A percentile compares a stretch with the other conserved stretches of the same genome.
Conservation (phyloP, 2,888 invertebrate genomes). For the Macrophya alboannulata region DNA sequence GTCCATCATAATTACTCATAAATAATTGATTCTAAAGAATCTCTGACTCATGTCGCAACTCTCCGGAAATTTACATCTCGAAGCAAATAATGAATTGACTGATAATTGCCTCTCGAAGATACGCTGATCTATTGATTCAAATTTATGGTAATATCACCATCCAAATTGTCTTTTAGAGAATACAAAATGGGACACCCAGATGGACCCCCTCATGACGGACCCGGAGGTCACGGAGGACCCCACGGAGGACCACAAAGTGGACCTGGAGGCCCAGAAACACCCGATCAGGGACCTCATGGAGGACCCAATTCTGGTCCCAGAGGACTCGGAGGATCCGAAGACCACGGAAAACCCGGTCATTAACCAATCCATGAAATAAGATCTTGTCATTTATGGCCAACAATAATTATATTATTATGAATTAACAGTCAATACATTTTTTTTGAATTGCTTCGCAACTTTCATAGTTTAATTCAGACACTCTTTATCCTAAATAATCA, state of each 20-base stretch:
- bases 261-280: not conserved
- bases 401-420: not conserved
- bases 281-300: not conserved
- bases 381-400: not conserved
- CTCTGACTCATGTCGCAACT: not conserved
- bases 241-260: not conserved
- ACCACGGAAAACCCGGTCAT: constrained; percentile 18
- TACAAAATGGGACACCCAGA: constrained; percentile 8
- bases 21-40: not conserved
- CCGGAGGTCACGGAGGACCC: constrained; percentile 4
- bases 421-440: not conserved
- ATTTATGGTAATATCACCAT: not conserved
- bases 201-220: not conserved
- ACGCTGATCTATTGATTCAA: not conserved
- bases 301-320: not conserved
- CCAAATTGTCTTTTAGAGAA: not conserved
- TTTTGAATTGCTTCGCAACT: not conserved
- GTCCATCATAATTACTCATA: not conserved
- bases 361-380: not conserved
- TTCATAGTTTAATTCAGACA: not conserved
- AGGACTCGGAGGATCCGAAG: not conserved
- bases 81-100: not conserved
- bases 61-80: not conserved
- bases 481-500: not conserved
- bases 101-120: not conserved